Evolutionary conservation across 2,888 invertebrate species (phyloP).

Genomic region (Meta bourneti): DNA sequence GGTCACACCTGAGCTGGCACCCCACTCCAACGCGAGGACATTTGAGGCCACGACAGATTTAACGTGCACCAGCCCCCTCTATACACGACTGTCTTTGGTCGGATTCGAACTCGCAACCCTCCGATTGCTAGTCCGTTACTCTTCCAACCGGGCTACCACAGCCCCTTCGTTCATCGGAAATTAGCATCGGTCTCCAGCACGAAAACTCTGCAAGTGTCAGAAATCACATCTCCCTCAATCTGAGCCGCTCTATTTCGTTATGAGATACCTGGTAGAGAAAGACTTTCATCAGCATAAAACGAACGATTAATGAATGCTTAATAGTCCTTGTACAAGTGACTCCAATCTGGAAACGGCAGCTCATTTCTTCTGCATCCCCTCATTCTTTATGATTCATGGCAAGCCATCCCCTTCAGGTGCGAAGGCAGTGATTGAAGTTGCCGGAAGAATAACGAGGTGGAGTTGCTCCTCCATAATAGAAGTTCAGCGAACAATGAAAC

Average conservation of each 20-base stretch:
- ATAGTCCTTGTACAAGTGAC: constrained; percentile 32
- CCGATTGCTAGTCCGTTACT: too few species aligned
- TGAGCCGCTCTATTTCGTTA: not conserved
- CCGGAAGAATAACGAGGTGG: constrained; percentile 52
- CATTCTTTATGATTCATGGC: constrained; percentile 50
- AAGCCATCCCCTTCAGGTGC: not conserved
- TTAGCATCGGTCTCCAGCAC: too few species aligned
- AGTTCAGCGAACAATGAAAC: constrained; percentile 52
- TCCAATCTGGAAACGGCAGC: not conserved
- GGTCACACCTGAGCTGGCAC: too few species aligned
- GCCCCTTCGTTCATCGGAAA: too few species aligned
- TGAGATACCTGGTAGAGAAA: not conserved
- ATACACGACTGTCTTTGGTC: too few species aligned
- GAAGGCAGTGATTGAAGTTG: constrained; percentile 59
- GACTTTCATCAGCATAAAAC: constrained; percentile 1
- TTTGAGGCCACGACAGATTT: too few species aligned
- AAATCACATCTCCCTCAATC: too few species aligned
- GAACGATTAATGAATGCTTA: constrained; percentile 44
- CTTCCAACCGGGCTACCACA: too few species aligned
- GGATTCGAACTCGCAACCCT: too few species aligned
- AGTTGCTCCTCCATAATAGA: constrained; percentile 39
- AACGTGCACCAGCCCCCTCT: too few species aligned
- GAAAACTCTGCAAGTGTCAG: too few species aligned
- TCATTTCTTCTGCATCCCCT: not conserved
- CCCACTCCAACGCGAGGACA: too few species aligned